These are phyloP conservation scores for Apamea monoglypha DNA, from an alignment of 2,888 invertebrate species.

Conservation along the genomic window DNA sequence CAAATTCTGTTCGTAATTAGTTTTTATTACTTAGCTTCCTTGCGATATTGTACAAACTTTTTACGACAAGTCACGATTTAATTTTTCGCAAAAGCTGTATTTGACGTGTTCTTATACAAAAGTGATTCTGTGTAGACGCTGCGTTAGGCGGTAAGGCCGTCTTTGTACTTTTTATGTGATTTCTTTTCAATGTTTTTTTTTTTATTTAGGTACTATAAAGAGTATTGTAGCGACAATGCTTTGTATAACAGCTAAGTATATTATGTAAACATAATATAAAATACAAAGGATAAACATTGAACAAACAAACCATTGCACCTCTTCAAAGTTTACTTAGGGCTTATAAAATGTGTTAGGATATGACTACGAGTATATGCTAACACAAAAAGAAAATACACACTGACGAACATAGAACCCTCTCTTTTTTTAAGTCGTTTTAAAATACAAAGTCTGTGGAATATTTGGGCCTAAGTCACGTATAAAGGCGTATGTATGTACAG, in stretches of 20 bases:
- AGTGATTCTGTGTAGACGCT: background rate
- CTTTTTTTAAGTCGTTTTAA: too few species aligned
- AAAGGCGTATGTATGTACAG: background rate
- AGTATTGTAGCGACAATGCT: background rate
- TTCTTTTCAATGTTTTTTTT: background rate
- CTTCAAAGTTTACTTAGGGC: background rate
- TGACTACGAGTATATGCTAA: background rate
- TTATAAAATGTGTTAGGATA: background rate
- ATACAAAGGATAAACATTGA: background rate
- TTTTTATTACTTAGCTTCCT: conserved; percentile 2
- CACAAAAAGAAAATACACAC: background rate
- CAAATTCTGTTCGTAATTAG: background rate
- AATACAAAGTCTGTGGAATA: background rate
- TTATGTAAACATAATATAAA: background rate
- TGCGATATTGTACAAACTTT: background rate
- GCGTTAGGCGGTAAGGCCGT: background rate
- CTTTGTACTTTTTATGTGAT: background rate
- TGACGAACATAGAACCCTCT: background rate
- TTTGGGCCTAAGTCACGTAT: too few species aligned
- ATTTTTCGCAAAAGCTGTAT: background rate
- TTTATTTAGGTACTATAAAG: background rate
- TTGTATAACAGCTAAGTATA: background rate
- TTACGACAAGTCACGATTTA: background rate
- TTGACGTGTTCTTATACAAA: background rate
- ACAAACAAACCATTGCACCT: background rate